Conservation (phyloP, 2,113 vertebrate genomes). For the Tilapia sparmanii region DNA sequence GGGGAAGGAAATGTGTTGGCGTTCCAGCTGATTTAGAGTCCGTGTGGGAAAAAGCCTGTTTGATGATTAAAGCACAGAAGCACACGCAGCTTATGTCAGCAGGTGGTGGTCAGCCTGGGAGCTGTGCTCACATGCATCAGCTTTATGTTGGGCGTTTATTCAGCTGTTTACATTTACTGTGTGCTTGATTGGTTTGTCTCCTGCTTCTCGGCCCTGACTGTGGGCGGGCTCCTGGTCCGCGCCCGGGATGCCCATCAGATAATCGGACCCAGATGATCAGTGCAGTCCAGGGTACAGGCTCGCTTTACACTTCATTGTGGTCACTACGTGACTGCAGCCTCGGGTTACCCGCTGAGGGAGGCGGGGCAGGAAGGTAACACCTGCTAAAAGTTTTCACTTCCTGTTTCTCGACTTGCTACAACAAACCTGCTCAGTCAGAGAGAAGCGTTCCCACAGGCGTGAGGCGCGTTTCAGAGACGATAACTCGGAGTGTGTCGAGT, state of each 20-base stretch:
- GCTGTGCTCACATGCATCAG: not conserved
- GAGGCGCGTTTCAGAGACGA: too few relatives aligned
- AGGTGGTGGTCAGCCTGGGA: not conserved
- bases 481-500: too few relatives aligned
- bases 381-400: not conserved
- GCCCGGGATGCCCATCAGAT: not conserved
- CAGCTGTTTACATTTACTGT: not conserved
- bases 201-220: too few relatives aligned
- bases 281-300: not conserved
- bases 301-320: not conserved
- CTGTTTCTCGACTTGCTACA: not conserved
- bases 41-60: not conserved
- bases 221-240: too few relatives aligned
- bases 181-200: too few relatives aligned
- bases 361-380: not conserved
- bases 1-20: not conserved
- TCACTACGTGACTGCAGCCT: not conserved
- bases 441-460: too few relatives aligned
- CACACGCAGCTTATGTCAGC: not conserved
- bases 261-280: not conserved
- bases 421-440: too few relatives aligned
- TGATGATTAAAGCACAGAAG: not conserved
- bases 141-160: not conserved
- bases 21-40: not conserved
- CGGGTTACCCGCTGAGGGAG: not conserved